These are phyloP conservation scores for Xestia ashworthii DNA, from an alignment of 2,888 invertebrate genomes.

Conservation along the genomic window DNA sequence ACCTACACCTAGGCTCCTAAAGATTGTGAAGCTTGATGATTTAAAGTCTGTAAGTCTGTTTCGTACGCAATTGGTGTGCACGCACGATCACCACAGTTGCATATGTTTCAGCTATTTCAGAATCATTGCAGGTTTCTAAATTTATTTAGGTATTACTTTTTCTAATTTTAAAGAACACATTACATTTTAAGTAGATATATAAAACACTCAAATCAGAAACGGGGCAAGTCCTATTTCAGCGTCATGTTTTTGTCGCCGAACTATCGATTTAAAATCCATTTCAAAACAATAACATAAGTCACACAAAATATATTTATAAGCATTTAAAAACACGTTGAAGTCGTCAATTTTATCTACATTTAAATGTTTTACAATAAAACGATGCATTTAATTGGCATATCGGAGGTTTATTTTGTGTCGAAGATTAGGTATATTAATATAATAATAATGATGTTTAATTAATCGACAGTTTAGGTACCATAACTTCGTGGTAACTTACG, in stretches of 20 bases:
- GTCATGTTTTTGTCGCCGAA: no score
- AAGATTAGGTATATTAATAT: not conserved
- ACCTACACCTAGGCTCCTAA: not conserved
- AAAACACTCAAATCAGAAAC: no score
- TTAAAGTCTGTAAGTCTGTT: not conserved
- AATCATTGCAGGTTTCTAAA: not conserved
- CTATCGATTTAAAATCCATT: slow-evolving; percentile 5
- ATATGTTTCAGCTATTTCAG: not conserved
- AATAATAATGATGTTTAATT: not conserved
- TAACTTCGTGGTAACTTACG: not conserved
- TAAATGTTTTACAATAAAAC: slow-evolving; percentile 28
- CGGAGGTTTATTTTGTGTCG: not conserved
- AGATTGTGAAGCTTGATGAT: not conserved
- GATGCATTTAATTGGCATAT: slow-evolving; percentile 16
- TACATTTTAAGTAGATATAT: no score
- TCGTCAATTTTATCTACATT: slow-evolving; percentile 19
- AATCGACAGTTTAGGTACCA: not conserved
- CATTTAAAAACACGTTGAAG: slow-evolving; percentile 25
- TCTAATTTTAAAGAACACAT: no score
- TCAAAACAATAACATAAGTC: slow-evolving; percentile 15
- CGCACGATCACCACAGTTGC: not conserved
- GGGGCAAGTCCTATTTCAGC: no score
- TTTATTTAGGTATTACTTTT: not conserved
- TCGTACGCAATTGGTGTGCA: not conserved
- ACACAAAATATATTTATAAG: slow-evolving; percentile 2